These are phyloP conservation scores for Rhizoglyphus robini DNA, from an alignment of 1,140 invertebrate species.

Conservation along the genomic window DNA sequence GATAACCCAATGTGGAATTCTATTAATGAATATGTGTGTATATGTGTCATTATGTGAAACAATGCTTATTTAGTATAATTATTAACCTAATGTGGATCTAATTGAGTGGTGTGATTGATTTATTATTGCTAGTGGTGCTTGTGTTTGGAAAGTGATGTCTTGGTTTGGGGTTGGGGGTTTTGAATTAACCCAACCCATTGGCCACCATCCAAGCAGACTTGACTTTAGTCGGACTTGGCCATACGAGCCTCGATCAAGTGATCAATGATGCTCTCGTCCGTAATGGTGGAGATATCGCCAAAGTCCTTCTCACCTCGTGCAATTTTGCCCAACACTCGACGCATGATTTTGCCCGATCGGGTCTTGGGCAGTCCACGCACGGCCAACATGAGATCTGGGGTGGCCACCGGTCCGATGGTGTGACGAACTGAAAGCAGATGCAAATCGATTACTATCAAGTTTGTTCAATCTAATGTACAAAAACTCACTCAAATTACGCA, in stretches of 20 bases:
- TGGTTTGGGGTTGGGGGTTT: too few species aligned
- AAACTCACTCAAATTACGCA: conserved; percentile 52
- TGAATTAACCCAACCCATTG: too few species aligned
- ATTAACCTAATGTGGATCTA: too few species aligned
- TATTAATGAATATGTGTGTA: too few species aligned
- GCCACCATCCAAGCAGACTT: too few species aligned
- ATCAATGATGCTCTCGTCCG: conserved; percentile 69
- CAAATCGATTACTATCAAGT: too few species aligned
- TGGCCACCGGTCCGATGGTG: conserved; percentile 88
- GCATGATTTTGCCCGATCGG: conserved; percentile 94
- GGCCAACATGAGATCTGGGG: conserved; percentile 82
- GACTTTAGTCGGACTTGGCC: background rate
- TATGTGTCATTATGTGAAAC: too few species aligned
- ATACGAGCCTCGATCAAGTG: conserved; percentile 43
- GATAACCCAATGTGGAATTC: too few species aligned
- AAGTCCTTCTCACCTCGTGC: conserved; percentile 71
- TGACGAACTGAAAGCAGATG: conserved; percentile 50
- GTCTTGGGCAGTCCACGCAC: conserved; percentile 89
- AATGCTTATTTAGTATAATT: too few species aligned
- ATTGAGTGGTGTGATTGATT: too few species aligned
- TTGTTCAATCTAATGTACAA: conserved; percentile 17
- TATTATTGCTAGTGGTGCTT: too few species aligned
- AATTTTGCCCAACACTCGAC: conserved; percentile 83
- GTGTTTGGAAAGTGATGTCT: too few species aligned
- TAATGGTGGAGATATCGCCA: conserved; percentile 80